Evolutionary conservation across 2,113 vertebrate genomes (phyloP).

Genomic region (Phylloscopus trochilus): DNA sequence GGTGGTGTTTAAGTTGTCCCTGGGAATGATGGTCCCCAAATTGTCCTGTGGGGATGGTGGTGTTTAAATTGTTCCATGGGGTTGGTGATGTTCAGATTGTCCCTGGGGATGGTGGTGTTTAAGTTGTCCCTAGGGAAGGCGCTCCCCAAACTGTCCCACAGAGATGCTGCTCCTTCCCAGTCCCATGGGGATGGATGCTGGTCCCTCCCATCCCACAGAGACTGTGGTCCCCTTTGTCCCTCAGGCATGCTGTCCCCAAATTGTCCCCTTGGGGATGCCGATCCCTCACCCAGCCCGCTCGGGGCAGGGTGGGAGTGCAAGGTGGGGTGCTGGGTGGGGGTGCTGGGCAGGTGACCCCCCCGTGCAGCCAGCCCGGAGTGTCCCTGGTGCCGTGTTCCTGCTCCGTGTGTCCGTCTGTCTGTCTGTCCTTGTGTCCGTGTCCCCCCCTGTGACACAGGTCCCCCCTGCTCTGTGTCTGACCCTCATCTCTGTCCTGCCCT

Average conservation of each 20-base stretch:
- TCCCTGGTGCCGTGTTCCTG: neutral
- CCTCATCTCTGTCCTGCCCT: neutral
- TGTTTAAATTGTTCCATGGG: fast-evolving
- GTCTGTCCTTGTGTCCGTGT: too few species aligned
- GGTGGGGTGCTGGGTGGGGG: too few species aligned
- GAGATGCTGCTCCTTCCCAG: neutral
- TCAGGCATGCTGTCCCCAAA: too few species aligned
- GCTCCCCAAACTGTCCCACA: neutral
- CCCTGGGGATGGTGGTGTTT: too few species aligned
- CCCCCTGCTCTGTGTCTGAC: neutral
- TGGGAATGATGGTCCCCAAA: too few species aligned
- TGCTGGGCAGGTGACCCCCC: neutral
- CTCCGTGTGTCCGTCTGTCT: neutral
- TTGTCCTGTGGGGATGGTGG: too few species aligned
- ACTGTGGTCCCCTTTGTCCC: too few species aligned
- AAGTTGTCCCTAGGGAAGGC: neutral
- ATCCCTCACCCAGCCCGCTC: neutral
- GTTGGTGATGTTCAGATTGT: neutral
- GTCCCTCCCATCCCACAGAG: neutral
- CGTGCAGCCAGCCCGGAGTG: fast-evolving
- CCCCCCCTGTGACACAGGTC: too few species aligned
- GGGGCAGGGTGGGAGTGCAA: too few species aligned
- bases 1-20: too few species aligned
- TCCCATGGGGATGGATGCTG: neutral
- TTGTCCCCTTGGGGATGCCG: neutral